Evolutionary conservation across 1,140 invertebrate species (phyloP), one percentile per base, ranked within the genome.

Genomic region (Ips nitidus): DNA sequence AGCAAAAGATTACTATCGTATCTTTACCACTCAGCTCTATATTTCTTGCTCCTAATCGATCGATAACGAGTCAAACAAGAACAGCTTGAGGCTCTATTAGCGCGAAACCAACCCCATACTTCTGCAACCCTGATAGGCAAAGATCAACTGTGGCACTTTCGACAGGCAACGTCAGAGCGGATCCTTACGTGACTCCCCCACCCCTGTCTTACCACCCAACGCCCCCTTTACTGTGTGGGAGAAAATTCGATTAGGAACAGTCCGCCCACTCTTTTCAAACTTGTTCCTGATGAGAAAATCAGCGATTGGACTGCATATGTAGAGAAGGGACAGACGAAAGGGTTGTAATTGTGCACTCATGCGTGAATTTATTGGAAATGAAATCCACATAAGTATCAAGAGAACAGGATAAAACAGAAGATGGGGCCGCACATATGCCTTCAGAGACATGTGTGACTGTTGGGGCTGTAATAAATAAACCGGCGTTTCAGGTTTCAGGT

Each of bases 291-390:
- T 50, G 3, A 37, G 7, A n/a, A 47, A 47, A 37, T 62, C 41
- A 47, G 40, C 7, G 40, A 41, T 45, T 22, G 58, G 7, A 2
- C 38, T 60, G 2, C 6, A 22, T 40, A 22, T 45, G 41, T n/a
- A 7, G n/a, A 22, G 6, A 55, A 47, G 4, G n/a, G n/a, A 4
- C 4, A 6, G n/a, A 47, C 4, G 5, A 53, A 22, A 58, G 38
- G 7, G 38, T 36, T 55, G 52, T 36, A 37, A 36, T 8, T 45
- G 60, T 57, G 59, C 68, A 71, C 63, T 75, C 75, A 76, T 75
- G 75, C 76, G 75, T 77, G 76, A 77, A 77, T 77, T 76, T 76
- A 76, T 77, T 77, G 76, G 76, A 76, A 77, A 77, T 73, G 69
- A 75, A 75, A 75, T 77, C 73, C 75, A 76, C 72, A 77, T 76